These are phyloP conservation scores for Cydia strobilella DNA, from an alignment of 1,140 invertebrate species.

Conservation along the genomic window DNA sequence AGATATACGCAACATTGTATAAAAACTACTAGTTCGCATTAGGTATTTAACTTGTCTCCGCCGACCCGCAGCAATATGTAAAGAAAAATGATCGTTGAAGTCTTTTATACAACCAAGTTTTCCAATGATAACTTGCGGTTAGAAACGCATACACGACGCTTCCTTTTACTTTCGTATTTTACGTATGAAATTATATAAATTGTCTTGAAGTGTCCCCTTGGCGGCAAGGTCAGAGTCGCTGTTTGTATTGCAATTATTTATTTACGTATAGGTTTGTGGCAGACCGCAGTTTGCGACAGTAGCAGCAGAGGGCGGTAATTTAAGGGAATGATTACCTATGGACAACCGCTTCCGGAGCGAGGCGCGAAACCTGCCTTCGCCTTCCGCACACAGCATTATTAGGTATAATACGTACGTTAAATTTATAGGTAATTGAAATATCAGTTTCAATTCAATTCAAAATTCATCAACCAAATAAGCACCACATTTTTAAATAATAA, in stretches of 20 bases:
- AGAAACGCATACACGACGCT: background rate
- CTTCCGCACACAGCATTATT: background rate
- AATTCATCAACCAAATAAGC: too few relatives aligned
- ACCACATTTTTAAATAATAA: too few relatives aligned
- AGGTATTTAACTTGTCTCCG: too few relatives aligned
- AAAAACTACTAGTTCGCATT: too few relatives aligned
- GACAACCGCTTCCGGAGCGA: slow-evolving; percentile 59
- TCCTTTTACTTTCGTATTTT: background rate
- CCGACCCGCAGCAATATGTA: background rate
- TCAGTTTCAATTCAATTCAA: too few relatives aligned
- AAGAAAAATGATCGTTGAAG: slow-evolving; percentile 27
- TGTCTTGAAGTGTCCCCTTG: background rate
- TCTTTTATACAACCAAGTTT: slow-evolving; percentile 5
- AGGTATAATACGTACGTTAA: background rate
- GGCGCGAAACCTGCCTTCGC: slow-evolving; percentile 48
- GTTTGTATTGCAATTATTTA: slow-evolving; percentile 35
- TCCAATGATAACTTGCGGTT: background rate
- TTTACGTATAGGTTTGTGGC: slow-evolving; percentile 36
- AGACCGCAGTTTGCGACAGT: slow-evolving; percentile 56
- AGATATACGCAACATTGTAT: too few relatives aligned
- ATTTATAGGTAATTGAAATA: background rate
- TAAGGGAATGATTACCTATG: slow-evolving; percentile 49
- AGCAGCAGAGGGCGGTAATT: slow-evolving; percentile 43
- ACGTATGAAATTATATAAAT: slow-evolving; percentile 18
- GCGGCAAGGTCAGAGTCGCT: slow-evolving; percentile 15